phyloP scores from a whole-genome alignment of 2,888 invertebrate genomes.

The Philhelius pedissequus region DNA sequence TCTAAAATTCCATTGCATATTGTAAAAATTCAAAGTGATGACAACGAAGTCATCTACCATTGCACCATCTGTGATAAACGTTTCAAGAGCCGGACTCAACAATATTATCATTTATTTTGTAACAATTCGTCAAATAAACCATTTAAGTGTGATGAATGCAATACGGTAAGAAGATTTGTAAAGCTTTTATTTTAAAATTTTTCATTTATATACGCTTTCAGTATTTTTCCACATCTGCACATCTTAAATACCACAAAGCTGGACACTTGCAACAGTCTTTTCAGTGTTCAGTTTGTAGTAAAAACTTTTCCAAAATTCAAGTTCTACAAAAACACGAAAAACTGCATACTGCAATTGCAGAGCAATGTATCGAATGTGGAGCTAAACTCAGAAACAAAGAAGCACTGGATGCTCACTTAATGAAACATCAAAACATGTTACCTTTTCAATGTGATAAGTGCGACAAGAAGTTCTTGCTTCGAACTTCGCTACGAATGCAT shows the following conservation, averaged over 20 bases:
- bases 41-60: constrained; percentile 72
- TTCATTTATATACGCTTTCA: background rate
- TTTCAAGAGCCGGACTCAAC: constrained; percentile 84
- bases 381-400: constrained; percentile 82
- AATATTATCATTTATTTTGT: constrained; percentile 84
- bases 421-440: constrained; percentile 83
- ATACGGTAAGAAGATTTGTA: constrained; percentile 72
- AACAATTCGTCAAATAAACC: constrained; percentile 80
- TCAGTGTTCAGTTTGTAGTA: constrained; percentile 80
- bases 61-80: constrained; percentile 85
- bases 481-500: constrained; percentile 86
- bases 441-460: constrained; percentile 82
- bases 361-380: constrained; percentile 82
- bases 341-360: constrained; percentile 80
- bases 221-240: constrained; percentile 84
- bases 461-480: constrained; percentile 81
- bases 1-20: constrained; percentile 64
- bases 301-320: constrained; percentile 84
- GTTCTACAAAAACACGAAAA: constrained; percentile 86
- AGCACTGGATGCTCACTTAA: constrained; percentile 82
- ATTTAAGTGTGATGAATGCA: constrained; percentile 78
- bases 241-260: constrained; percentile 86
- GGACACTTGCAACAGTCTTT: constrained; percentile 79
- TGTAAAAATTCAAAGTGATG: constrained; percentile 34
- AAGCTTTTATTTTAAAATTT: background rate